Evolutionary conservation across 1,140 invertebrate genomes (phyloP).

Genomic region (Drosophila sp.): DNA sequence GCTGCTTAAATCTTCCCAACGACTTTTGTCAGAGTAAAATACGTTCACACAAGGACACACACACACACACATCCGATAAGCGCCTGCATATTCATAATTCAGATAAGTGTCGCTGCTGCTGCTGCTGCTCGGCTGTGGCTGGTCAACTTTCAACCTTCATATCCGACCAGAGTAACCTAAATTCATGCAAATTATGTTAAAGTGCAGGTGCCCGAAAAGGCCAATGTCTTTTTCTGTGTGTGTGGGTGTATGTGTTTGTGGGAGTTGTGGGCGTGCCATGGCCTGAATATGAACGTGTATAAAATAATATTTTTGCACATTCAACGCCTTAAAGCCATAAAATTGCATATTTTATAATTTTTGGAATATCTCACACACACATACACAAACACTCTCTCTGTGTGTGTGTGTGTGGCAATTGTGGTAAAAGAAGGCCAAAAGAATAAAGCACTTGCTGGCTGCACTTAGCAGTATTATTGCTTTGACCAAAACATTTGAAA

Average conservation of each 20-base stretch:
- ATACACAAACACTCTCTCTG: not conserved
- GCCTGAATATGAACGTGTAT: conserved; percentile 62
- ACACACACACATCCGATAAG: conserved; percentile 49
- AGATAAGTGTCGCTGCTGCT: conserved; percentile 59
- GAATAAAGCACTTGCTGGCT: not conserved
- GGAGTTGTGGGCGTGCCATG: conserved; percentile 38
- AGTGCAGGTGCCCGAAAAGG: conserved; percentile 49
- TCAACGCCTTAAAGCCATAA: conserved; percentile 71
- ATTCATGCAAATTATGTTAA: conserved; percentile 78
- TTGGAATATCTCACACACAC: conserved; percentile 68
- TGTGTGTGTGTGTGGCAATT: not conserved
- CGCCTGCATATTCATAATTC: conserved; percentile 78
- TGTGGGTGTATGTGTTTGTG: conserved; percentile 21
- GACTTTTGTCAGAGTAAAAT: conserved; percentile 6
- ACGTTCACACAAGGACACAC: conserved; percentile 10
- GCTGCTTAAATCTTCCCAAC: conserved; percentile 56
- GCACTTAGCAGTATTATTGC: conserved; percentile 50
- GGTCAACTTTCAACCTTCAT: conserved; percentile 49
- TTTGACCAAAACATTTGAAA: conserved; percentile 46
- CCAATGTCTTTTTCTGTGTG: not conserved
- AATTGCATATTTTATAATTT: conserved; percentile 79
- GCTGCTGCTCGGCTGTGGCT: conserved; percentile 17
- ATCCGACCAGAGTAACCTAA: conserved; percentile 48
- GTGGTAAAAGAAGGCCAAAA: conserved; percentile 6
- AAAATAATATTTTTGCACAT: conserved; percentile 79